Base-by-base conservation (phyloP, 2,113 vertebrate species). In the Pachycephala philippinensis region DNA sequence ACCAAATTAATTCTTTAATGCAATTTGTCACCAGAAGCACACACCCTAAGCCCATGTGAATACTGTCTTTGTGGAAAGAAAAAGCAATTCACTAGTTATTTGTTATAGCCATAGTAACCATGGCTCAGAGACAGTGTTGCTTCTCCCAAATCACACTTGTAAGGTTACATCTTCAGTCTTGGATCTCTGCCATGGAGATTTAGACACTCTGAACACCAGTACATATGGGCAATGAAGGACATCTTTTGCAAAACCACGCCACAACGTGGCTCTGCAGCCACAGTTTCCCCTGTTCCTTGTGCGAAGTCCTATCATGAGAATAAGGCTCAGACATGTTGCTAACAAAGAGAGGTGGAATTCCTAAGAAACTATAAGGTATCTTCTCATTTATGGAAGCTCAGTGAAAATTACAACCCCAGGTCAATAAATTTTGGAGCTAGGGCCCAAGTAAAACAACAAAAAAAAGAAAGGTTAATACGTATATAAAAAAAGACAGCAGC, bases 221-320 rank as follows among this genome's bases (percentile, higher is more conserved):
- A 33, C 2, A 4, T 4, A 28, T 5, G 11, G 17, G 9, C 13
- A 68, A 57, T 79, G 33, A 35, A 82, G 69, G 4, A 39, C 23
- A 53, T 33, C 4, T 72, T 74, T 59, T 78, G 42, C 8, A 52
- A 53, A 14, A 66, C 6, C 22, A 26, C 9, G n/a, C 17, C 56
- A 47, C 5, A 50, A 11, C 0, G 0, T 7, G 1, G 6, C 11
- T 79, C 15, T 68, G 18, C 33, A 47, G 15, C 4, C 30, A 42
- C 7, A 19, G 8, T 31, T 78, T 7, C 7, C 3, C 5, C 33
- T 11, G 8, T 22, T 68, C 20, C 15, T 45, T 45, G 20, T n/a
- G 27, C 30, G 1, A 1, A 61, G 15, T 37, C 11, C 33, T 70
- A 7, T 6, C 8, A 21, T 4, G 16, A 72, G 21, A 76, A 76